A percentile compares a stretch with the other conserved stretches of the same genome.
phyloP scores from a whole-genome alignment of 2,113 vertebrate species.

The Cromileptes altivelis region DNA sequence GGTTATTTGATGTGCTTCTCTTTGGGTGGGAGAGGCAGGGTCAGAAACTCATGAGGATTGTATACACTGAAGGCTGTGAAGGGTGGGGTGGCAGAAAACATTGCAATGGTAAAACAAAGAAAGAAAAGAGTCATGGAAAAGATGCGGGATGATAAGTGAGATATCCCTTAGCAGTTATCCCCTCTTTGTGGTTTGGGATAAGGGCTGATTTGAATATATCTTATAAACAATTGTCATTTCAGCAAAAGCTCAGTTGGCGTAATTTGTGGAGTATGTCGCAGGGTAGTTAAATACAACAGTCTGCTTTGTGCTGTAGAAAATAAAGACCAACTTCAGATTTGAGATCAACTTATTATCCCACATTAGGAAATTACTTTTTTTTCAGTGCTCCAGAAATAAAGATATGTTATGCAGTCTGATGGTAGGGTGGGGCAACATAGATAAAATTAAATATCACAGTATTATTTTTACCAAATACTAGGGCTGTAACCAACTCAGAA shows the following conservation, averaged over 20 bases:
- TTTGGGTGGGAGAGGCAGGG: slow-evolving; percentile 36
- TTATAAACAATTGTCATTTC: slow-evolving; percentile 3
- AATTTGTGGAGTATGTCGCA: slow-evolving; percentile 6
- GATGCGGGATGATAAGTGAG: neutral
- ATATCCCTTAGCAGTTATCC: slow-evolving; percentile 23
- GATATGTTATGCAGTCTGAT: no score
- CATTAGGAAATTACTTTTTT: no score
- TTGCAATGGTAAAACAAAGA: slow-evolving; percentile 34
- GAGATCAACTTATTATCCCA: no score
- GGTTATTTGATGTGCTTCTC: slow-evolving; percentile 44
- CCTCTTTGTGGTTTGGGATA: slow-evolving; percentile 25
- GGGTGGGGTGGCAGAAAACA: slow-evolving; percentile 37
- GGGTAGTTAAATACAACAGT: neutral
- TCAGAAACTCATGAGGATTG: slow-evolving; percentile 45
- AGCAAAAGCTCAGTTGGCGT: neutral
- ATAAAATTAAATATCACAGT: no score
- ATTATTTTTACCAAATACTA: no score
- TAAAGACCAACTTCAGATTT: neutral
- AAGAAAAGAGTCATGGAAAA: slow-evolving; percentile 27
- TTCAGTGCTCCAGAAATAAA: no score
- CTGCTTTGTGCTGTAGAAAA: slow-evolving; percentile 25
- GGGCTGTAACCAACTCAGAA: no score
- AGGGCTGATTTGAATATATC: slow-evolving; percentile 23
- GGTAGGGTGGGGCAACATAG: no score
- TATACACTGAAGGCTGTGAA: slow-evolving; percentile 5